A percentile compares a stretch with the other conserved stretches of the same genome.
phyloP scores from a whole-genome alignment of 2,113 vertebrate genomes.

The Oryzias javanicus region DNA sequence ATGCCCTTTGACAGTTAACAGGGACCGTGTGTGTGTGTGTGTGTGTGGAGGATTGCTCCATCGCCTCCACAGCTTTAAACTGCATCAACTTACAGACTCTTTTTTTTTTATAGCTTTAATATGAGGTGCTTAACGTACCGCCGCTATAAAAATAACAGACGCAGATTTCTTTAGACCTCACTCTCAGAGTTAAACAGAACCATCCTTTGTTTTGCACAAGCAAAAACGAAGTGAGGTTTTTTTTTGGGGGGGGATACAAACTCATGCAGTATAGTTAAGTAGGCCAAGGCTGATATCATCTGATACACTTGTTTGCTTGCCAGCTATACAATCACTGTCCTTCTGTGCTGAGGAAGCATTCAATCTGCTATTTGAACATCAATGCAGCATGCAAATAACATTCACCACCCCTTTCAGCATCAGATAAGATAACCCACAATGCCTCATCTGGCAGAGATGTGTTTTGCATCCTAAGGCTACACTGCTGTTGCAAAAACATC shows the following conservation, averaged over 20 bases:
- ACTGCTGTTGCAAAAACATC: conserved; percentile 54
- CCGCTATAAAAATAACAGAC: conserved; percentile 58
- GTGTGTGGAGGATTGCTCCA: conserved; percentile 35
- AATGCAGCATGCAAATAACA: conserved; percentile 75
- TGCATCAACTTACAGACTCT: conserved; percentile 62
- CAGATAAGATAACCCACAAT: conserved; percentile 71
- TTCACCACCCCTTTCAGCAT: conserved; percentile 65
- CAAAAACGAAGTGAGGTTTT: conserved; percentile 46
- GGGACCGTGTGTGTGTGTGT: conserved; percentile 12
- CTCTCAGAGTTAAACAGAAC: conserved; percentile 6
- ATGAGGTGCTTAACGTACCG: conserved; percentile 64
- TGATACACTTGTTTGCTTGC: conserved; percentile 73
- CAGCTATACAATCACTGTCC: conserved; percentile 61
- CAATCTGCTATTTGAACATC: conserved; percentile 72
- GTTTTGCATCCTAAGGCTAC: conserved; percentile 67
- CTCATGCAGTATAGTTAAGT: conserved; percentile 52
- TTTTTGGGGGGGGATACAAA: conserved; percentile 21
- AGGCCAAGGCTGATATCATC: conserved; percentile 74
- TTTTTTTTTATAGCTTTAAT: conserved; percentile 63
- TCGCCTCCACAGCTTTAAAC: conserved; percentile 69
- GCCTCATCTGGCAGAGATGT: conserved; percentile 51
- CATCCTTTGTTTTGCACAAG: neutral
- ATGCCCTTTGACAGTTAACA: conserved; percentile 39
- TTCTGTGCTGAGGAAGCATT: conserved; percentile 66
- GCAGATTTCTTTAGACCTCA: conserved; percentile 11